Evolutionary conservation across 1,140 invertebrate genomes (phyloP).

Genomic region (Proctacanthus coquilletti): DNA sequence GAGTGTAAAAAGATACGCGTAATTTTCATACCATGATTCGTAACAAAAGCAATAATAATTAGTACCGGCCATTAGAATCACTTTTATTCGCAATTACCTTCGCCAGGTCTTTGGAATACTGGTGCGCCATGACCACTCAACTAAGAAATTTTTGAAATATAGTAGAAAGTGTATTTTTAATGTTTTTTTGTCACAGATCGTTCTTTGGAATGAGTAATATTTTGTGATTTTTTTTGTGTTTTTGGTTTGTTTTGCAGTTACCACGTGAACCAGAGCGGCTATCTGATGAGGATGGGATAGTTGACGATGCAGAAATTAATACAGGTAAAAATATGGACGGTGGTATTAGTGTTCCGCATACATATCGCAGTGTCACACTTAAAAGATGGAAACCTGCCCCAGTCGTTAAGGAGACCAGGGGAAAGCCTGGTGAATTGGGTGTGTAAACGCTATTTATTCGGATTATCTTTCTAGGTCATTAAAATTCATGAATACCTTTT

Average conservation of each 20-base stretch:
- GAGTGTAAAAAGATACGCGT: too few species aligned
- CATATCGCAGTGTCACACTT: constrained; percentile 31
- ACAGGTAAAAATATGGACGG: constrained; percentile 26
- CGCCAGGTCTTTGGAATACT: too few species aligned
- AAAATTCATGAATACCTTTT: background rate
- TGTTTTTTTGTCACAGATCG: too few species aligned
- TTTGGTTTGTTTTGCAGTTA: constrained; percentile 11
- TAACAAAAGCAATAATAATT: too few species aligned
- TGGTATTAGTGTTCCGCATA: constrained; percentile 17
- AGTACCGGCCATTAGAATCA: too few species aligned
- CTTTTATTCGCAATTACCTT: too few species aligned
- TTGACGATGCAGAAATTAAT: constrained; percentile 29
- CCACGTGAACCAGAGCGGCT: constrained; percentile 18
- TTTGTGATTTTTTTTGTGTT: too few species aligned
- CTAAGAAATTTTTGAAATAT: too few species aligned
- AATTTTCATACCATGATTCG: too few species aligned
- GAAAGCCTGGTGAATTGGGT: constrained; percentile 76
- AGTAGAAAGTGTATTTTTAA: too few species aligned
- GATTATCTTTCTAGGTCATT: background rate
- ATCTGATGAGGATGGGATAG: constrained; percentile 24
- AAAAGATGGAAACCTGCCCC: constrained; percentile 58
- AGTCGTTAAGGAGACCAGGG: constrained; percentile 45
- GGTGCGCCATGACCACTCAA: too few species aligned
- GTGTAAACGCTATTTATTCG: constrained; percentile 8
- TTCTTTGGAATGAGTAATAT: too few species aligned